Conservation (phyloP, 1,140 invertebrate genomes). For the Euborellia annulipes region DNA sequence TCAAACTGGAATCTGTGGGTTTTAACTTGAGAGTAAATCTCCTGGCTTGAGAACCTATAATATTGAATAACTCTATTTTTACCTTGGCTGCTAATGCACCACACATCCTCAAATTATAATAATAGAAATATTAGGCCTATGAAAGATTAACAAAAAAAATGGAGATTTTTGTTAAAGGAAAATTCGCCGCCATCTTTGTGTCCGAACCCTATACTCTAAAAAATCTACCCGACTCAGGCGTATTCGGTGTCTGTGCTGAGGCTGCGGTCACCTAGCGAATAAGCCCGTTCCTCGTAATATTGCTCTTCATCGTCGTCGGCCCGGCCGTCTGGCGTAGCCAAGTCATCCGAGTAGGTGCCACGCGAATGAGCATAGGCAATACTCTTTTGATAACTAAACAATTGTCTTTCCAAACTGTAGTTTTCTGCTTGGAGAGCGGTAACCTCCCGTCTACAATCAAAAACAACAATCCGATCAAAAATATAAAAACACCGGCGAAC, state of each 20-base stretch:
- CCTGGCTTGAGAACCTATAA: too few species aligned
- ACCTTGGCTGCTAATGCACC: too few species aligned
- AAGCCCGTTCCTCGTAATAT: conserved; percentile 20
- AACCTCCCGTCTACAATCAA: conserved; percentile 53
- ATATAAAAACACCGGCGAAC: too few species aligned
- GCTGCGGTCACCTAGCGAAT: conserved; percentile 38
- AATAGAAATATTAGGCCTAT: conserved; percentile 16
- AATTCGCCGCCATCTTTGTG: neutral
- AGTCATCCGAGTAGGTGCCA: conserved; percentile 30
- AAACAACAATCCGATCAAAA: neutral
- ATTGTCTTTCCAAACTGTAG: conserved; percentile 65
- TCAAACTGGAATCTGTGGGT: too few species aligned
- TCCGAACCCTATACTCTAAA: too few species aligned
- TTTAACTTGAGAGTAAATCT: too few species aligned
- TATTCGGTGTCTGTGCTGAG: conserved; percentile 57
- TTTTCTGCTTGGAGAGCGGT: conserved; percentile 69
- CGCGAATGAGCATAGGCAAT: conserved; percentile 56
- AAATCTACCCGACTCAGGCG: conserved; percentile 38
- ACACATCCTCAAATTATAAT: too few species aligned
- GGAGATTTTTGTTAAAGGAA: neutral
- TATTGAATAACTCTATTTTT: too few species aligned
- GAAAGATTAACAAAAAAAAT: conserved; percentile 11
- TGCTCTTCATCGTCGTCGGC: conserved; percentile 18
- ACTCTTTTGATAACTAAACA: conserved; percentile 76
- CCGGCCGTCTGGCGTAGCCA: conserved; percentile 27